Evolutionary conservation across 2,888 invertebrate genomes (phyloP).

Genomic region (Cephonodes hylas): DNA sequence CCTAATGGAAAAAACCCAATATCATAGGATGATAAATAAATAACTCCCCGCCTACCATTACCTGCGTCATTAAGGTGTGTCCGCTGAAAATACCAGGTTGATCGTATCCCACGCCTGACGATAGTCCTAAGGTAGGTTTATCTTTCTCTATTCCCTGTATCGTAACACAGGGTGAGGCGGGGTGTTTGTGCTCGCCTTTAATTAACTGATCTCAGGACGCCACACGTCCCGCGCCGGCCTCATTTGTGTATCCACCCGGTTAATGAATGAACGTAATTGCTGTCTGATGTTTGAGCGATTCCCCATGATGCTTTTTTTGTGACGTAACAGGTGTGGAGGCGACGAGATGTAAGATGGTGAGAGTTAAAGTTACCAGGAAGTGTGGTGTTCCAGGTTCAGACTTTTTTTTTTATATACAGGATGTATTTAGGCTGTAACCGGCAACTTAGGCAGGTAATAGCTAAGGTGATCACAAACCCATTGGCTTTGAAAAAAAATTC

Average conservation of each 20-base stretch:
- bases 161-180: not conserved
- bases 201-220: not conserved
- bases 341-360: not conserved
- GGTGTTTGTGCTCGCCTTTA: not conserved
- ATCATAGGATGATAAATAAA: no score
- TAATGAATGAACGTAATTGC: not conserved
- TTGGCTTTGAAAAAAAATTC: no score
- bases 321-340: not conserved
- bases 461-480: no score
- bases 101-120: no score
- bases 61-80: not conserved
- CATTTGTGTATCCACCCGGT: not conserved
- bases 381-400: not conserved
- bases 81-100: not conserved
- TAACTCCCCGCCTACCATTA: not conserved
- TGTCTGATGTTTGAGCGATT: not conserved
- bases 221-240: not conserved
- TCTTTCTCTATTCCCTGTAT: not conserved
- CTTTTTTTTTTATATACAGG: no score
- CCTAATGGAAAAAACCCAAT: no score
- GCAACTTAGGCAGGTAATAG: no score
- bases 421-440: no score
- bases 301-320: not conserved
- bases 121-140: no score
- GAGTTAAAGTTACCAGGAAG: not conserved